Evolutionary conservation across 2,797 vertebrate genomes (phyloP).

Genomic region (Neostethus bicornis): DNA sequence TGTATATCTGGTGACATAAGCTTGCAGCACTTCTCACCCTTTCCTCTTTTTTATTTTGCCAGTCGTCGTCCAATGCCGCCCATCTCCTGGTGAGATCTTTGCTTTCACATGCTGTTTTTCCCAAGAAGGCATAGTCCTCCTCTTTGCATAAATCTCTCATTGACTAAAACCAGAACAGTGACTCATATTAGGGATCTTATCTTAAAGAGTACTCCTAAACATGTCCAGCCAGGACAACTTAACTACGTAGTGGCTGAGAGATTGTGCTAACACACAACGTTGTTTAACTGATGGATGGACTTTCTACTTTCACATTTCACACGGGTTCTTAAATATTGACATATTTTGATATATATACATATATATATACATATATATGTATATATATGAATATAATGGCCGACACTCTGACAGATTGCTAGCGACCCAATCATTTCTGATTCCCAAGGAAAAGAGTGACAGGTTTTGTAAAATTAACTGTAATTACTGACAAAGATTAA

Average conservation of each 20-base stretch:
- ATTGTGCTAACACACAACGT: not conserved
- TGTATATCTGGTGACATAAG: not conserved
- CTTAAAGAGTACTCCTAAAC: not conserved
- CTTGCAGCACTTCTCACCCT: constrained; percentile 58
- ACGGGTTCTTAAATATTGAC: too few species aligned
- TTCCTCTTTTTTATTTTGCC: constrained; percentile 51
- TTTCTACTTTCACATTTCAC: not conserved
- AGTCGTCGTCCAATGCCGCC: constrained; percentile 27
- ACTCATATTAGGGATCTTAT: constrained; percentile 4
- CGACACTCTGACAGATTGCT: not conserved
- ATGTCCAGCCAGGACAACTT: not conserved
- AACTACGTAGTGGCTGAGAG: not conserved
- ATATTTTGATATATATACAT: too few species aligned
- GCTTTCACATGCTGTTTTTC: not conserved
- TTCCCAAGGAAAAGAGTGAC: not conserved
- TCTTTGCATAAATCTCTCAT: constrained; percentile 81
- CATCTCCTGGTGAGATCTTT: constrained; percentile 1
- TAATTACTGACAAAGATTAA: not conserved
- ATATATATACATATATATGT: too few species aligned
- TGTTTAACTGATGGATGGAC: not conserved
- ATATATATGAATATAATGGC: too few species aligned
- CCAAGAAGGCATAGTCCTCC: constrained; percentile 78
- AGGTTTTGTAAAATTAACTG: not conserved
- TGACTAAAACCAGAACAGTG: constrained; percentile 55
- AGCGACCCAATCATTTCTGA: not conserved